Percentiles rank a stretch among this genome's conserved stretches.
These are phyloP conservation scores for Halocynthia roretzi DNA, from an alignment of 23 tunicate genomes.

Conservation along the genomic window DNA sequence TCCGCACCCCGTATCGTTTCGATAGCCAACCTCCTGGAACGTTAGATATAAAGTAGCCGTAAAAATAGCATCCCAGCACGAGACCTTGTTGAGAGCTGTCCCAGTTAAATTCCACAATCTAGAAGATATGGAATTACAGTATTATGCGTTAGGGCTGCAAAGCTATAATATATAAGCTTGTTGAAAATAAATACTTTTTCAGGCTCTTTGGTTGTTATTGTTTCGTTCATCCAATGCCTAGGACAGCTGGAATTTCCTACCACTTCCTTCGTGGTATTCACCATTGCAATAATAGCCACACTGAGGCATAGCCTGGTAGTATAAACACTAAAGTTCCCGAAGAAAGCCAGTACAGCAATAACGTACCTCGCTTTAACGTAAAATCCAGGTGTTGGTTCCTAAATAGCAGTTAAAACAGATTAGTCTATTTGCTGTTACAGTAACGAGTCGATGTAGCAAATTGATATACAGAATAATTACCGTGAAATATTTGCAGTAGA, in stretches of 20 bases:
- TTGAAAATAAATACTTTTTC: too few relatives aligned
- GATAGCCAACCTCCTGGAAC: slow-evolving; percentile 82
- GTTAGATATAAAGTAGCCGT: slow-evolving; percentile 69
- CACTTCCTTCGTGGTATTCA: slow-evolving; percentile 23
- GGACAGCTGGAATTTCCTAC: neutral
- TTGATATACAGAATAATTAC: too few relatives aligned
- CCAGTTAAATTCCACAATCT: slow-evolving; percentile 66
- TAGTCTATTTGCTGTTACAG: too few relatives aligned
- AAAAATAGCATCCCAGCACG: slow-evolving; percentile 52
- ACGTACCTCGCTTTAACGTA: slow-evolving; percentile 56
- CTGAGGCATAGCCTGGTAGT: slow-evolving; percentile 42
- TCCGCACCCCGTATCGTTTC: slow-evolving; percentile 46
- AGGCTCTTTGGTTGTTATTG: too few relatives aligned
- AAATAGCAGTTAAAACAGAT: neutral
- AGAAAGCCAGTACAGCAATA: slow-evolving; percentile 53
- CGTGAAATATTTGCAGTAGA: too few relatives aligned
- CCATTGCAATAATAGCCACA: slow-evolving; percentile 67
- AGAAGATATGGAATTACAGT: neutral
- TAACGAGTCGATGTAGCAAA: too few relatives aligned
- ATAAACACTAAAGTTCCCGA: slow-evolving; percentile 65
- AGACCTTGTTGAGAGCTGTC: slow-evolving; percentile 35
- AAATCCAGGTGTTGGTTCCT: slow-evolving; percentile 49
- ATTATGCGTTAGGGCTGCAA: too few relatives aligned
- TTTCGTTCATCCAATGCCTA: too few relatives aligned
- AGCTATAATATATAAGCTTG: too few relatives aligned